phyloP scores from a whole-genome alignment of 2,888 invertebrate species.

The Papilio gigon region DNA sequence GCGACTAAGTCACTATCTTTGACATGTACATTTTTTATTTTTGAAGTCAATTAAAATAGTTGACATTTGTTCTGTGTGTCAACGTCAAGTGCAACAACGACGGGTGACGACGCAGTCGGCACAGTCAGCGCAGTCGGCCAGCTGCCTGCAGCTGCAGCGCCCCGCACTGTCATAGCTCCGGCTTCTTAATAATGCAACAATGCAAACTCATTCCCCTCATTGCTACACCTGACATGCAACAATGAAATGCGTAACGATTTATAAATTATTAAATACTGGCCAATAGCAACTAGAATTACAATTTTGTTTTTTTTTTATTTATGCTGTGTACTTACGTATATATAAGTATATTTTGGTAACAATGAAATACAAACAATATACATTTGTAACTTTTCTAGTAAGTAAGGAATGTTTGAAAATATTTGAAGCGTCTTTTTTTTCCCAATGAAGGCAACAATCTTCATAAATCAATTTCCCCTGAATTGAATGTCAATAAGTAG shows the following conservation, averaged over 20 bases:
- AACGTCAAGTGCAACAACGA: conserved; percentile 42
- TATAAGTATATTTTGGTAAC: no score
- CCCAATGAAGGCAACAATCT: conserved; percentile 81
- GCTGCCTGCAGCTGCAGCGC: conserved; percentile 68
- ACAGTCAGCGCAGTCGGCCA: conserved; percentile 63
- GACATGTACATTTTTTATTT: neutral
- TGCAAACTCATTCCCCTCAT: conserved; percentile 58
- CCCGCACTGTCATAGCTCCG: conserved; percentile 58
- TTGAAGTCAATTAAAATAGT: conserved; percentile 30
- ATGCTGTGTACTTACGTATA: no score
- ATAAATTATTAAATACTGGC: no score
- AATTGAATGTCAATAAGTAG: conserved; percentile 83
- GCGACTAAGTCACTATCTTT: neutral
- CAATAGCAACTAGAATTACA: neutral
- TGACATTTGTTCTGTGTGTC: conserved; percentile 75
- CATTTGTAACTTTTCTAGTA: neutral
- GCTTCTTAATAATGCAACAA: conserved; percentile 75
- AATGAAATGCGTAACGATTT: conserved; percentile 41
- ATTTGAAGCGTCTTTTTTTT: conserved; percentile 57
- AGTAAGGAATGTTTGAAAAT: conserved; percentile 27
- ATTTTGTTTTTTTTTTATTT: conserved; percentile 1
- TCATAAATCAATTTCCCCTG: conserved; percentile 83
- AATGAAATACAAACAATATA: no score
- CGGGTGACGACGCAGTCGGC: conserved; percentile 53
- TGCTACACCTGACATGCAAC: conserved; percentile 45